Percentiles rank a stretch among this genome's conserved stretches.
These are phyloP conservation scores for Lontra canadensis DNA, from an alignment of 2,113 vertebrate species.

Conservation along the genomic window DNA sequence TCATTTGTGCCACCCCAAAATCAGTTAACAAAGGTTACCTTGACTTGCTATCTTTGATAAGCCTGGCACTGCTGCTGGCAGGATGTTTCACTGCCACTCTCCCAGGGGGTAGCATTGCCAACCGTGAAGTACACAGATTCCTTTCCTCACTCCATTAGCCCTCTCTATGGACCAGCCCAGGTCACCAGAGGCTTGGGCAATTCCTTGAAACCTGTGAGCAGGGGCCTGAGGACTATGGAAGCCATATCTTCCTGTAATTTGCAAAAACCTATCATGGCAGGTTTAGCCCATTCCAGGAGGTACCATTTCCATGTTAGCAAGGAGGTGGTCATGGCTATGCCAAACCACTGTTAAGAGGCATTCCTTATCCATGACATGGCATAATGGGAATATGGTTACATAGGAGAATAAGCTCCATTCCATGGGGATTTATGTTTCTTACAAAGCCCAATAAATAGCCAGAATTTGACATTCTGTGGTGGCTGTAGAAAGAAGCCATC, in stretches of 20 bases:
- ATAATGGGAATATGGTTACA: neutral
- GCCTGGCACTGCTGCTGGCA: neutral
- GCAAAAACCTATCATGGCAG: neutral
- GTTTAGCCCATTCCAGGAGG: neutral
- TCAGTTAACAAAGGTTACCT: neutral
- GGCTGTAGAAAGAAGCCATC: neutral
- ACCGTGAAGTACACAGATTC: neutral
- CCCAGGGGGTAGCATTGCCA: accelerated
- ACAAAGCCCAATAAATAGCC: neutral
- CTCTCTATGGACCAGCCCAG: neutral
- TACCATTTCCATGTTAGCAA: neutral
- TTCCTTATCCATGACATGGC: neutral
- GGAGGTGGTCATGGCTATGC: neutral
- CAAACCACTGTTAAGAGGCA: neutral
- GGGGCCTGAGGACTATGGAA: neutral
- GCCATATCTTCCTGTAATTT: neutral
- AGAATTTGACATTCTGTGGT: neutral
- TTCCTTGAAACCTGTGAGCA: neutral
- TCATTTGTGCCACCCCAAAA: neutral
- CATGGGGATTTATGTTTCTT: neutral
- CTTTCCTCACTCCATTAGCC: neutral
- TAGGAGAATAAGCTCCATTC: neutral
- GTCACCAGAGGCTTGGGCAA: neutral
- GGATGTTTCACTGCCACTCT: too few species aligned
- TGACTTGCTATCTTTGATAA: neutral